Evolutionary conservation across 2,113 vertebrate species (phyloP), one percentile per base, ranked within the genome.

Genomic region (Gavia stellata): DNA sequence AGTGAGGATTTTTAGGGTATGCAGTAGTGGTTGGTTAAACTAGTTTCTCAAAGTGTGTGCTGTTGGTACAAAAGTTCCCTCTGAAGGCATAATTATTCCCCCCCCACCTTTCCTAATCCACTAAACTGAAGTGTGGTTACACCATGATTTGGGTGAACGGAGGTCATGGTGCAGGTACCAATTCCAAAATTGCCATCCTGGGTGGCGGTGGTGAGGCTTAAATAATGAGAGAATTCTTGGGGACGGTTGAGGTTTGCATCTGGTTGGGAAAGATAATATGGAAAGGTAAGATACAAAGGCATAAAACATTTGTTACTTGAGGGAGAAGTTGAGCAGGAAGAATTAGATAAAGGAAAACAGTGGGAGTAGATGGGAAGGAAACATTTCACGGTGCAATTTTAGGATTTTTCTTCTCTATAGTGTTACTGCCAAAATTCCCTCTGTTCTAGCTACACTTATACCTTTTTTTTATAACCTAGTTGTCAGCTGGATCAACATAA

Each of bases 131-230:
- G 19, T 47, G 44, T 3, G 6, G n/a, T 62, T 66, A 6, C 45
- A 55, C 20, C 38, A 12, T 0, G 0, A 0, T 42, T 68, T 61
- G 73, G 11, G 67, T 86, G 77, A 20, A 59, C 3, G 6, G 49
- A 70, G 71, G 20, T 56, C 24, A 44, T 13, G 50, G 29, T 56
- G 42, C 45, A 66, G 45, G 38, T 21, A 9, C 38, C 31, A 14
- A 9, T 80, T 63, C 36, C 66, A 59, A 56, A 83, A 21, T 21
- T 7, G 0, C 58, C 0, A 0, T 12, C 40, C 23, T 29, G 31
- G 17, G 17, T 45, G 47, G 14, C 0, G 0, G 17, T 44, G 68
- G 24, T 1, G 29, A 93, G 49, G 38, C 25, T 81, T 24, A 40
- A 62, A 17, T 33, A 45, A 59, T 5, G 29, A 88, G 58, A 49